Conservation (phyloP, 1,140 invertebrate species). For the Drosophila guanche region DNA sequence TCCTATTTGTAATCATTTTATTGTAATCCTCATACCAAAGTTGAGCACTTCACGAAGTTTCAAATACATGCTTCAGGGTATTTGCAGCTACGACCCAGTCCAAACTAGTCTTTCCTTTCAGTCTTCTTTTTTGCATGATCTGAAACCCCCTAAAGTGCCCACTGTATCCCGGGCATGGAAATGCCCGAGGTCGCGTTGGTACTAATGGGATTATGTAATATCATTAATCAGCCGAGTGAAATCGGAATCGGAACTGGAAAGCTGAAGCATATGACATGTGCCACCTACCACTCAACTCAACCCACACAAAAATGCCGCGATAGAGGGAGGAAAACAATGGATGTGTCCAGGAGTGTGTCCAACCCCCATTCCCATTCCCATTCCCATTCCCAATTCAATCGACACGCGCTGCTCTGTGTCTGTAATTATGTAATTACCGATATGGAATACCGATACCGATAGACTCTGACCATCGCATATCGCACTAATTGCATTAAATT, state of each 20-base stretch:
- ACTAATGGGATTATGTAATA: slow-evolving; percentile 75
- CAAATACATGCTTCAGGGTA: too few species aligned
- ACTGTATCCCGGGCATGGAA: not conserved
- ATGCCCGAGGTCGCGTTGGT: slow-evolving; percentile 9
- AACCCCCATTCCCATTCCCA: slow-evolving; percentile 20
- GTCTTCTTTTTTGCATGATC: slow-evolving; percentile 11
- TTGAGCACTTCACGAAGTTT: too few species aligned
- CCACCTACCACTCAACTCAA: slow-evolving; percentile 20
- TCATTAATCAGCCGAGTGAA: slow-evolving; percentile 75
- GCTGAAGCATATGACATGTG: slow-evolving; percentile 51
- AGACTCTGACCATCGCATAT: slow-evolving; percentile 50
- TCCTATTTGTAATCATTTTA: too few species aligned
- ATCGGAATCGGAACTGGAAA: slow-evolving; percentile 37
- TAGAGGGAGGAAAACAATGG: not conserved
- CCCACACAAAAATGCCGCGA: not conserved
- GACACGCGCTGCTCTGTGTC: slow-evolving; percentile 62
- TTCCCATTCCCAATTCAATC: slow-evolving; percentile 1
- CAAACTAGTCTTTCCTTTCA: too few species aligned
- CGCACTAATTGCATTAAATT: slow-evolving; percentile 81
- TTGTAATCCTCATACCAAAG: too few species aligned
- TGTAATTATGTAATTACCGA: slow-evolving; percentile 75
- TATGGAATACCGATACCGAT: slow-evolving; percentile 16
- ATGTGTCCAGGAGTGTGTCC: slow-evolving; percentile 2
- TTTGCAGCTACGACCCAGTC: too few species aligned
- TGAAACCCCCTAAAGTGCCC: too few species aligned